A percentile compares a stretch with the other conserved stretches of the same genome.
Conservation (phyloP, 2,888 invertebrate genomes). For the Chironomus tentans region DNA sequence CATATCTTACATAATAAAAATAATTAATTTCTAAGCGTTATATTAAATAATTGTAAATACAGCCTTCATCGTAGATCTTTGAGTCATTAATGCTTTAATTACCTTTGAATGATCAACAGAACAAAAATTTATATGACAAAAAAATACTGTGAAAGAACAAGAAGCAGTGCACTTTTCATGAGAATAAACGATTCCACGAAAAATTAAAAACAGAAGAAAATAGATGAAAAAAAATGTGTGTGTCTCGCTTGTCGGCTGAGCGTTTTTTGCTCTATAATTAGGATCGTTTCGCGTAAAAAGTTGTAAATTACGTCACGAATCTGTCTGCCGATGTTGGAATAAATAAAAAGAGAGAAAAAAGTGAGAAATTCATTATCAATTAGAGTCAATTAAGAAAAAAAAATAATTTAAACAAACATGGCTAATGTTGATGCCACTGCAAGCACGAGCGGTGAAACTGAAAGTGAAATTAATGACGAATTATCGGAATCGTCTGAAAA, state of each 20-base stretch:
- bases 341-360: not conserved
- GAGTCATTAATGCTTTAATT: too few relatives aligned
- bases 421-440: not conserved
- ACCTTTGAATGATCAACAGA: too few relatives aligned
- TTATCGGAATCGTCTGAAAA: slow-evolving; percentile 18
- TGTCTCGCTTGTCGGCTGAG: not conserved
- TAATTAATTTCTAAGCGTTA: too few relatives aligned
- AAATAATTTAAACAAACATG: not conserved
- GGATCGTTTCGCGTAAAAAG: not conserved
- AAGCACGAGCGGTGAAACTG: slow-evolving; percentile 2
- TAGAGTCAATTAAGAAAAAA: not conserved
- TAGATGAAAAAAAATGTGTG: not conserved
- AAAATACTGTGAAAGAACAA: not conserved
- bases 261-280: not conserved
- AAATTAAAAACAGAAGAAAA: not conserved
- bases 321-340: not conserved
- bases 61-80: too few relatives aligned
- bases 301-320: slow-evolving; percentile 9
- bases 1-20: too few relatives aligned
- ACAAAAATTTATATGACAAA: too few relatives aligned
- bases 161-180: not conserved
- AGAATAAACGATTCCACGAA: not conserved
- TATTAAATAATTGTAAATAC: too few relatives aligned
- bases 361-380: slow-evolving; percentile 5
- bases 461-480: slow-evolving; percentile 15